Evolutionary conservation across 2,113 vertebrate species (phyloP), one percentile per base, ranked within the genome.

Genomic region (Pseudopipra pipra): DNA sequence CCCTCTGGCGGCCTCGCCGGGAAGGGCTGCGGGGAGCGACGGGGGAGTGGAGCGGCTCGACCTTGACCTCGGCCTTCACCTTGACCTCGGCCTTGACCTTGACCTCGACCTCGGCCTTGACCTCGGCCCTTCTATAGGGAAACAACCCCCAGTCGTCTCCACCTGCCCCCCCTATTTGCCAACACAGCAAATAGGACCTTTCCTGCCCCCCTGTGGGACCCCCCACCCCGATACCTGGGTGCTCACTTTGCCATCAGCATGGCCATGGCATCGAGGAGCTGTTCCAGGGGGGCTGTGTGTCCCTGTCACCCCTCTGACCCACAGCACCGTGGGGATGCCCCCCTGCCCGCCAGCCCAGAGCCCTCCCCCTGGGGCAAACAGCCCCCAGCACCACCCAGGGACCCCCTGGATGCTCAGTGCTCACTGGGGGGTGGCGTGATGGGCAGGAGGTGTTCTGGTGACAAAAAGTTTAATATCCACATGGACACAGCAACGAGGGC

Each of bases 161-260:
- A 4, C 20, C 35, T 3, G 23, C 12, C 19, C 28, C 16, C 1
- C 41, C 5, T 6, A 41, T 41, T 41, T 41, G 18, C 10, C 56
- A 7, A 1, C 23, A 3, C 11, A 3, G n/a, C n/a, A 3, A 47
- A 19, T 0, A 28, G 12, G 25, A 11, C 10, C 47, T 22, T 9
- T 12, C 30, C 8, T 23, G 14, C 7, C 33, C 7, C 21, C 20
- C 27, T 11, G 0, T 6, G 20, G n/a, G 8, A 44, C 31, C 33
- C 31, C 37, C 37, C 22, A 12, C 2, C 0, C 65, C 9, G 1
- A 12, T 2, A 16, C 43, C 5, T 7, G 41, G 28, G 10, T 2
- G 30, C 2, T 67, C 33, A 1, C 41, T 41, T 35, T 49, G 58
- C 30, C 47, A 3, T 35, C 41, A 13, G 6, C 0, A 23, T 2